Percentiles rank a stretch among this genome's conserved stretches.
phyloP scores from a whole-genome alignment of 23 tunicate species.

The Trididemnum nubilum region DNA sequence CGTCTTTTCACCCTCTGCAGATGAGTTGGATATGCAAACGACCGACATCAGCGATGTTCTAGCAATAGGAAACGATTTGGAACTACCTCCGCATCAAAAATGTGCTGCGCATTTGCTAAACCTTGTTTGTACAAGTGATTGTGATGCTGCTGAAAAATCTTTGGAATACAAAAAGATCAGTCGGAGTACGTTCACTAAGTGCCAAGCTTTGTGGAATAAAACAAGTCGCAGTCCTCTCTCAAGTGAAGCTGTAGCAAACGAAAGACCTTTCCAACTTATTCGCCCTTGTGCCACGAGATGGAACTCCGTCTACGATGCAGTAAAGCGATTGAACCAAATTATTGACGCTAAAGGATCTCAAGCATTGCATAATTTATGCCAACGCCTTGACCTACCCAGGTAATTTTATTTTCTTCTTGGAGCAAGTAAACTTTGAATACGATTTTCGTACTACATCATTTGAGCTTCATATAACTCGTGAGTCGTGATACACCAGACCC shows the following conservation, averaged over 20 bases:
- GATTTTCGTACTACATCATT: too few relatives aligned
- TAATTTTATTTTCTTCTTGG: too few relatives aligned
- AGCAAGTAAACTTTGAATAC: too few relatives aligned
- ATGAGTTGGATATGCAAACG: not conserved
- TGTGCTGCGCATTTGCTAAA: slow-evolving; percentile 1
- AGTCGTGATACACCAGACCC: too few relatives aligned
- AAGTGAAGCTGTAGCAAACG: not conserved
- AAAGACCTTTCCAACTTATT: not conserved
- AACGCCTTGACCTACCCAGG: too few relatives aligned
- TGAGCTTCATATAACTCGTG: too few relatives aligned
- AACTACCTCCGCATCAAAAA: slow-evolving; percentile 1
- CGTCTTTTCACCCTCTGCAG: slow-evolving; percentile 3
- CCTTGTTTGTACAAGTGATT: not conserved
- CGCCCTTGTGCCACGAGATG: slow-evolving; percentile 4
- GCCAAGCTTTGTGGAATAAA: slow-evolving; percentile 1
- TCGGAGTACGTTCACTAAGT: not conserved
- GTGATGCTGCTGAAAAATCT: slow-evolving; percentile 1
- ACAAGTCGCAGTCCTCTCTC: not conserved
- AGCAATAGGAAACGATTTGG: slow-evolving; percentile 1
- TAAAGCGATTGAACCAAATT: too few relatives aligned
- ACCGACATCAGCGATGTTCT: slow-evolving; percentile 2
- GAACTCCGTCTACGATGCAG: slow-evolving; percentile 3
- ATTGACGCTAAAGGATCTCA: too few relatives aligned
- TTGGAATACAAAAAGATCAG: not conserved
- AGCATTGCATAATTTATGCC: too few relatives aligned